phyloP scores from a whole-genome alignment of 2,113 vertebrate species.

The Motacilla alba region DNA sequence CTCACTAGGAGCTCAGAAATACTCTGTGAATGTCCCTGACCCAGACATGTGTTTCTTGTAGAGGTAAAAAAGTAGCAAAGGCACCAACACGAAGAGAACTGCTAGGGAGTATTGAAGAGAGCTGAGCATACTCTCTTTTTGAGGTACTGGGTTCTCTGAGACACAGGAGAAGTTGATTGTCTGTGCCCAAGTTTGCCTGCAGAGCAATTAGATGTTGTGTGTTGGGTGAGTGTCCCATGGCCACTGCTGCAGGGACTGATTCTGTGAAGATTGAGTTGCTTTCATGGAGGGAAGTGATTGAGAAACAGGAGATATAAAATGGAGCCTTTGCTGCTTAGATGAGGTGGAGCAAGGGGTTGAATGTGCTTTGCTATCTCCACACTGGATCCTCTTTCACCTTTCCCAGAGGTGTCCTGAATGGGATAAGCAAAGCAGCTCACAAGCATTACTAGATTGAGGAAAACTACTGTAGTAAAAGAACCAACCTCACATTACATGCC shows the following conservation, averaged over 20 bases:
- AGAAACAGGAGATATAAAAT: neutral
- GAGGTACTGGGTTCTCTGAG: neutral
- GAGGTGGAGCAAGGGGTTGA: neutral
- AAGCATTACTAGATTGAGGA: neutral
- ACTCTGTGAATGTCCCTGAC: neutral
- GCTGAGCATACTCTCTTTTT: neutral
- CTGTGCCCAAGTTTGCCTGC: neutral
- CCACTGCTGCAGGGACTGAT: neutral
- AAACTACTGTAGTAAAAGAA: neutral
- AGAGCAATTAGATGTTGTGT: neutral
- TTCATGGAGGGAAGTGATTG: neutral
- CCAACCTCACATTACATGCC: neutral
- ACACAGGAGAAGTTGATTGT: neutral
- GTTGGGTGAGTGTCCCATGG: neutral
- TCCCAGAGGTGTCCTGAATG: neutral
- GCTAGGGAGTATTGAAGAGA: neutral
- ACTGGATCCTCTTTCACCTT: neutral
- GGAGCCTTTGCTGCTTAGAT: neutral
- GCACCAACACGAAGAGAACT: neutral
- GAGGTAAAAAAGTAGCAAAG: neutral
- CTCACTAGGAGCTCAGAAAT: neutral
- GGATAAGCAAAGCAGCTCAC: neutral
- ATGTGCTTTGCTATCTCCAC: neutral
- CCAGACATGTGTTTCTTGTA: neutral
- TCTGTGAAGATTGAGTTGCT: neutral